Conservation (phyloP, 2,797 vertebrate genomes). For the Enteromius mattozi region DNA sequence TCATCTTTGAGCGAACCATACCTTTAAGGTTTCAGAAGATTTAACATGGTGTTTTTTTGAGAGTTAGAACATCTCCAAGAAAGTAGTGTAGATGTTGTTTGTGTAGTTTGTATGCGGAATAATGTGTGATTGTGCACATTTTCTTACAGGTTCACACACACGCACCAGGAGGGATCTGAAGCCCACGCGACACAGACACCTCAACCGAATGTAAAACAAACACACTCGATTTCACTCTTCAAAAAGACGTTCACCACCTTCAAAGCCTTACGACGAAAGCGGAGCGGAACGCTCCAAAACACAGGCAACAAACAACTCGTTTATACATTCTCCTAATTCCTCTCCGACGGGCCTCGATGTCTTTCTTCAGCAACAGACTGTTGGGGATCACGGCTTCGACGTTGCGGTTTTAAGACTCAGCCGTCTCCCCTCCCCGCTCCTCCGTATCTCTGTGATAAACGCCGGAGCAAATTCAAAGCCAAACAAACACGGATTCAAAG, state of each 20-base stretch:
- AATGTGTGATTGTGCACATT: slow-evolving; percentile 26
- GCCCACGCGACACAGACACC: slow-evolving; percentile 52
- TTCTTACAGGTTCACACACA: slow-evolving; percentile 17
- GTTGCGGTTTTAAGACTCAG: slow-evolving; percentile 45
- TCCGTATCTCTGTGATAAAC: slow-evolving; percentile 56
- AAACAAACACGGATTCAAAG: slow-evolving; percentile 62
- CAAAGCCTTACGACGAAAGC: slow-evolving; percentile 73
- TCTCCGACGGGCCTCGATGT: slow-evolving; percentile 63
- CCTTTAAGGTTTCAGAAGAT: background rate
- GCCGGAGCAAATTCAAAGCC: slow-evolving; percentile 60
- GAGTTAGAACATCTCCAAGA: background rate
- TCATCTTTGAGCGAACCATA: background rate
- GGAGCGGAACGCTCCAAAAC: slow-evolving; percentile 71
- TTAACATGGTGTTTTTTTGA: background rate
- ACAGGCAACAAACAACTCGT: slow-evolving; percentile 74
- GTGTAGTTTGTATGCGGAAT: background rate
- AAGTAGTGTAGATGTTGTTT: slow-evolving; percentile 6
- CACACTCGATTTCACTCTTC: slow-evolving; percentile 55
- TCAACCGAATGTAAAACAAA: slow-evolving; percentile 64
- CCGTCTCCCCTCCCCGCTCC: slow-evolving; percentile 34
- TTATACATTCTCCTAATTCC: slow-evolving; percentile 74
- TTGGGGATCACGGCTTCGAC: slow-evolving; percentile 38
- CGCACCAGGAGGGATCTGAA: slow-evolving; percentile 52
- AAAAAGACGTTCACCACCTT: slow-evolving; percentile 64
- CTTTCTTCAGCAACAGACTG: slow-evolving; percentile 64